Conservation (phyloP, 2,888 invertebrate species). For the Drepana falcataria region DNA sequence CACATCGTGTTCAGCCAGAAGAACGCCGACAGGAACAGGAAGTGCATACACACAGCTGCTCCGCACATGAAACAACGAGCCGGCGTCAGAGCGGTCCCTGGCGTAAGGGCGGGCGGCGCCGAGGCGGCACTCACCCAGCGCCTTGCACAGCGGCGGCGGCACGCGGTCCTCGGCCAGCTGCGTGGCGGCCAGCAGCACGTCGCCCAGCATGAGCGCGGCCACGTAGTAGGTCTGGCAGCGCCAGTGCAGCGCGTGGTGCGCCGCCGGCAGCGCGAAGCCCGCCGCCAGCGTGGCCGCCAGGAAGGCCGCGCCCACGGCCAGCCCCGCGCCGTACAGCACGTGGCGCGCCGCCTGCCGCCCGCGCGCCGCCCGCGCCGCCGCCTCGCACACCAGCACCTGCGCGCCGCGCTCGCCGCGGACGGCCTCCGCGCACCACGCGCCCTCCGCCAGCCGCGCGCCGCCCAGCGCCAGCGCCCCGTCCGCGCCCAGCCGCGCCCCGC, state of each 20-base stretch:
- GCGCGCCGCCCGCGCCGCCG: slow-evolving; percentile 63
- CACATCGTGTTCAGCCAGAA: slow-evolving; percentile 97
- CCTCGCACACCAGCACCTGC: slow-evolving; percentile 69
- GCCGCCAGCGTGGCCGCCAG: slow-evolving; percentile 88
- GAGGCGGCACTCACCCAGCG: slow-evolving; percentile 80
- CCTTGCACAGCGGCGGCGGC: slow-evolving; percentile 80
- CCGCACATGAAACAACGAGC: slow-evolving; percentile 38
- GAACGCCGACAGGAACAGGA: slow-evolving; percentile 93
- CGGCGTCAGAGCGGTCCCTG: slow-evolving; percentile 7
- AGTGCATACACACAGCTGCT: slow-evolving; percentile 90
- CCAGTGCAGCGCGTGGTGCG: slow-evolving; percentile 93
- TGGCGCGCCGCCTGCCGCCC: slow-evolving; percentile 80
- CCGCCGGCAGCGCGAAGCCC: slow-evolving; percentile 87
- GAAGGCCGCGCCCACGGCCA: slow-evolving; percentile 89
- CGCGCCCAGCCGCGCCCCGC: slow-evolving; percentile 64
- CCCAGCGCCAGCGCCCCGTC: slow-evolving; percentile 76
- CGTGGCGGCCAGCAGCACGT: slow-evolving; percentile 87
- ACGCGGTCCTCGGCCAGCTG: slow-evolving; percentile 83
- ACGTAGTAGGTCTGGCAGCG: slow-evolving; percentile 93
- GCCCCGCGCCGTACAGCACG: slow-evolving; percentile 86
- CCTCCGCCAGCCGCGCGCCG: slow-evolving; percentile 58
- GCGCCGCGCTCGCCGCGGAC: slow-evolving; percentile 49
- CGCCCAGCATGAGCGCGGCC: slow-evolving; percentile 88
- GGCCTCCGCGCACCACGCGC: slow-evolving; percentile 75
- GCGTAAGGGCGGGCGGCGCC: too few species aligned